These are phyloP conservation scores for Watsonalla binaria DNA, from an alignment of 2,888 invertebrate genomes.

Conservation along the genomic window DNA sequence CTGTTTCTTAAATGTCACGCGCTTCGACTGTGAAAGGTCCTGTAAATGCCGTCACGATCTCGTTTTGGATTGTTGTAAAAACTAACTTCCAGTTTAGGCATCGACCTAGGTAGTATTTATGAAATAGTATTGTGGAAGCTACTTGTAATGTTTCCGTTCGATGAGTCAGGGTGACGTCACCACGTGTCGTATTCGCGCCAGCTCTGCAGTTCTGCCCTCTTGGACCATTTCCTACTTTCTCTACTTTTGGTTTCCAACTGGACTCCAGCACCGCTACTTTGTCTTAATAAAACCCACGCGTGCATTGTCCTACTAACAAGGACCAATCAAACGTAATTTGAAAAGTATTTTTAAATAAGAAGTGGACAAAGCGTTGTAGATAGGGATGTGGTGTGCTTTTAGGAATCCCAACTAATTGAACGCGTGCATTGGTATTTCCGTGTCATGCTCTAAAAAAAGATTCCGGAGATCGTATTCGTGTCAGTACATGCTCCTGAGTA, in stretches of 20 bases:
- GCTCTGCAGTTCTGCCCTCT: slow-evolving; percentile 23
- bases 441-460: slow-evolving; percentile 39
- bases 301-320: slow-evolving; percentile 17
- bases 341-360: background rate
- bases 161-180: slow-evolving; percentile 35
- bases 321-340: background rate
- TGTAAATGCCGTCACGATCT: slow-evolving; percentile 64
- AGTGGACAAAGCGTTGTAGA: background rate
- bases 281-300: slow-evolving; percentile 24
- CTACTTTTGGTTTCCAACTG: slow-evolving; percentile 23
- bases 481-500: background rate
- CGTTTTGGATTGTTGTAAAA: slow-evolving; percentile 47
- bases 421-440: slow-evolving; percentile 28
- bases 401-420: slow-evolving; percentile 18
- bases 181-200: slow-evolving; percentile 16
- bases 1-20: slow-evolving; percentile 57
- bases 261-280: slow-evolving; percentile 8
- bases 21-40: slow-evolving; percentile 51
- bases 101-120: background rate
- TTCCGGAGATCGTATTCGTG: slow-evolving; percentile 24
- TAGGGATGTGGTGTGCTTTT: slow-evolving; percentile 12
- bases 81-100: slow-evolving; percentile 13
- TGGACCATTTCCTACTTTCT: slow-evolving; percentile 44
- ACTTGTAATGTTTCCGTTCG: slow-evolving; percentile 14
- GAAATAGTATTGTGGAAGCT: background rate